Percentiles rank a stretch among this genome's conserved stretches.
These are phyloP conservation scores for Dolomedes plantarius DNA, from an alignment of 2,888 invertebrate genomes.

Conservation along the genomic window DNA sequence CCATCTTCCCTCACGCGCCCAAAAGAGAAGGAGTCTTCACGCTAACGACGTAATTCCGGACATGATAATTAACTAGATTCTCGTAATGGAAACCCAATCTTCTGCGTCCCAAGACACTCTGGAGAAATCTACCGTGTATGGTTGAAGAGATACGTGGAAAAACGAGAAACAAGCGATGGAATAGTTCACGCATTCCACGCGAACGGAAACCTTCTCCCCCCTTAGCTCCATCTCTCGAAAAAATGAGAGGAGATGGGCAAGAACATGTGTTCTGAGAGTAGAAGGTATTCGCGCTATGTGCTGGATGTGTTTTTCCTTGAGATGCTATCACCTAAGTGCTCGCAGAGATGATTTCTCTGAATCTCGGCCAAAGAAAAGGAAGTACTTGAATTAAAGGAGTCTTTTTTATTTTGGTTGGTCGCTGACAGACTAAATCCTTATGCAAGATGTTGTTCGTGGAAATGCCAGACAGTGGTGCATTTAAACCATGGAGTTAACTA, in stretches of 20 bases:
- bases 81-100: conserved; percentile 8
- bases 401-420: no score
- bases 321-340: background rate
- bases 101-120: background rate
- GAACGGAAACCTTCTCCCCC: background rate
- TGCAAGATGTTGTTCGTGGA: no score
- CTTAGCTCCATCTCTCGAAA: background rate
- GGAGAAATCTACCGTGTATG: background rate
- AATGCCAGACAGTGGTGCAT: no score
- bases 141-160: conserved; percentile 8
- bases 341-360: background rate
- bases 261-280: background rate
- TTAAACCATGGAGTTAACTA: no score
- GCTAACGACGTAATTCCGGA: background rate
- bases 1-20: no score
- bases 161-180: conserved; percentile 47
- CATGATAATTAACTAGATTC: conserved; percentile 4
- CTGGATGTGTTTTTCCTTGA: background rate
- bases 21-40: background rate
- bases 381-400: no score
- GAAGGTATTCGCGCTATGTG: background rate
- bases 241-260: background rate
- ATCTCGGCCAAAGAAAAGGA: background rate
- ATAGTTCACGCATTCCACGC: conserved; percentile 61
- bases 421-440: no score